Evolutionary conservation across 1,140 invertebrate species (phyloP), one percentile per base, ranked within the genome.

Genomic region (Cotesia typhae): DNA sequence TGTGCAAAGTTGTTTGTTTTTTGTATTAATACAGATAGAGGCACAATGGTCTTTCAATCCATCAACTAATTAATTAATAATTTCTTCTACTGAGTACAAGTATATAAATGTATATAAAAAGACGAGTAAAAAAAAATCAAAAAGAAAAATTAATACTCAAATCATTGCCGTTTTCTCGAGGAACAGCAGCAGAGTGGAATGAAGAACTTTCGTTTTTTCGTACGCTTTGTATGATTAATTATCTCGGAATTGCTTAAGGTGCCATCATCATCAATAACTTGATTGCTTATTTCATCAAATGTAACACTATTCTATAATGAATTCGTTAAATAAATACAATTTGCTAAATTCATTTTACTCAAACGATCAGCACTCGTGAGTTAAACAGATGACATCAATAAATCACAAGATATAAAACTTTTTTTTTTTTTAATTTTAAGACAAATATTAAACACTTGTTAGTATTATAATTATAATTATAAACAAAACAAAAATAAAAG

Each of bases 231-330:
- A 80, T 47, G 41, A 9, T 74, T 70, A 75, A 74, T 80, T 67
- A 78, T 74, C 77, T 74, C 77, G 74, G 76, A 79, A 79, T 81
- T 81, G 77, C 74, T 79, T 73, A 76, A 75, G 75, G 76, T 67
- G 67, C 71, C 80, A 76, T 72, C 78, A 74, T 83, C 79, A 72
- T 81, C 80, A 74, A 77, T 79, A 75, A 78, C 79, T 78, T 75
- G 82, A 80, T 84, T 79, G 81, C 76, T 80, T 84, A 82, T 82
- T 84, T 81, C 80, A 79, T 85, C 80, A 79, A 81, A 78, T 74
- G 79, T 82, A 79, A 82, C 75, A 84, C 81, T 82, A 84, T 75
- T 84, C 84, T 86, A 85, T 61, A 85, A 85, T 80, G 75, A 84
- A 86, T 84, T 84, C 80, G 74, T 10, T 78, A 74, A 77, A 79